phyloP scores from a whole-genome alignment of 2,113 vertebrate species.

The Bos javanicus region DNA sequence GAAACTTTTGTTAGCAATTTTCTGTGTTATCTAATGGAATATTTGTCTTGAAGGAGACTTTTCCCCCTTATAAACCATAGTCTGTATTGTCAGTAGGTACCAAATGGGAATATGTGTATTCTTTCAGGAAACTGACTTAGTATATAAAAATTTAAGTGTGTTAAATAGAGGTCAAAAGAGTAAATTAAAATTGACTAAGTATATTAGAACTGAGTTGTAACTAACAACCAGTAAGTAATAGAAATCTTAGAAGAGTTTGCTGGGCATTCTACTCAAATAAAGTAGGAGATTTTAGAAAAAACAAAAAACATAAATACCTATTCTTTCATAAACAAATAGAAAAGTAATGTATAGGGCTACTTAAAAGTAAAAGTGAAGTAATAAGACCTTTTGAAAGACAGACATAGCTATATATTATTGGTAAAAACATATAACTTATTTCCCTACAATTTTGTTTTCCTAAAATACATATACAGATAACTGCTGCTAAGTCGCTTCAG shows the following conservation, averaged over 20 bases:
- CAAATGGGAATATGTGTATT: background rate
- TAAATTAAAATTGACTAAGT: background rate
- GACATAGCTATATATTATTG: background rate
- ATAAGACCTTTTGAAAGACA: background rate
- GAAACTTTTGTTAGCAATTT: background rate
- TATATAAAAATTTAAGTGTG: background rate
- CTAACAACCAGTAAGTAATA: background rate
- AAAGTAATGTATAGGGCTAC: conserved; percentile 16
- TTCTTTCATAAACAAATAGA: background rate
- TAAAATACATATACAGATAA: background rate
- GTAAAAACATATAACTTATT: background rate
- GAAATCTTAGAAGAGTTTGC: background rate
- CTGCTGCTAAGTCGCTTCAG: background rate
- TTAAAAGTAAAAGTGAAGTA: conserved; percentile 19
- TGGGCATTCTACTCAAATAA: background rate
- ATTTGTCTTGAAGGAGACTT: background rate
- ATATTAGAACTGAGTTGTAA: background rate
- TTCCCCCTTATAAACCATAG: background rate
- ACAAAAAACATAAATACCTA: background rate
- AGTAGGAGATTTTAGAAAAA: background rate
- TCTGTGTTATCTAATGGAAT: background rate
- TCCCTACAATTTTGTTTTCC: background rate
- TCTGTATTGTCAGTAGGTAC: background rate
- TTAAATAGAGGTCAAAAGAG: background rate
- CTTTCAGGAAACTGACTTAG: background rate